A percentile compares a stretch with the other conserved stretches of the same genome.
Conservation (phyloP, 2,113 vertebrate genomes). For the Thinocorus orbignyianus region DNA sequence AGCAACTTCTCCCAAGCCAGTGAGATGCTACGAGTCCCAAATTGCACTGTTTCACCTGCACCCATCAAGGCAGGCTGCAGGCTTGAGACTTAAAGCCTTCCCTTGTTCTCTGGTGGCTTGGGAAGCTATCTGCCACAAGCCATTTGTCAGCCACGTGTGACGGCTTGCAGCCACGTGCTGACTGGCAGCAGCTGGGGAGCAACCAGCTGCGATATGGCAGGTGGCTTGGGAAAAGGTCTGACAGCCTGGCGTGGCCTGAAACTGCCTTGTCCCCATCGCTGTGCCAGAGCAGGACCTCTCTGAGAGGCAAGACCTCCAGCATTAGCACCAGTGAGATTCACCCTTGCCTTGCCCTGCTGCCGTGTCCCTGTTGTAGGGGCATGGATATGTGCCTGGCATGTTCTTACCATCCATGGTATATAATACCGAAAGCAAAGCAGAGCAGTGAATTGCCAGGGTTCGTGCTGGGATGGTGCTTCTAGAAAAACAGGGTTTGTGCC, state of each 20-base stretch:
- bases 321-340: neutral
- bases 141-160: neutral
- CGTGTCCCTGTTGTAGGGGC: neutral
- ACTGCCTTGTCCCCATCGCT: neutral
- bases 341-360: neutral
- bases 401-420: neutral
- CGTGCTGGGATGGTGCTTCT: neutral
- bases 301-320: neutral
- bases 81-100: neutral
- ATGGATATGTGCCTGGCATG: neutral
- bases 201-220: neutral
- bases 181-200: neutral
- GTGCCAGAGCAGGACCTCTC: neutral
- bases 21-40: accelerated
- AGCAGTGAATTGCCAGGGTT: neutral
- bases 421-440: neutral
- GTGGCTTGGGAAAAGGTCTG: neutral
- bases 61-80: neutral
- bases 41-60: neutral
- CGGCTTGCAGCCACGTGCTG: accelerated
- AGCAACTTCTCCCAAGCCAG: neutral
- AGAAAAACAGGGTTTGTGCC: neutral
- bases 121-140: neutral
- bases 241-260: neutral
- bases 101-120: accelerated